phyloP scores from a whole-genome alignment of 2,888 invertebrate genomes.

The Incurvaria masculella region DNA sequence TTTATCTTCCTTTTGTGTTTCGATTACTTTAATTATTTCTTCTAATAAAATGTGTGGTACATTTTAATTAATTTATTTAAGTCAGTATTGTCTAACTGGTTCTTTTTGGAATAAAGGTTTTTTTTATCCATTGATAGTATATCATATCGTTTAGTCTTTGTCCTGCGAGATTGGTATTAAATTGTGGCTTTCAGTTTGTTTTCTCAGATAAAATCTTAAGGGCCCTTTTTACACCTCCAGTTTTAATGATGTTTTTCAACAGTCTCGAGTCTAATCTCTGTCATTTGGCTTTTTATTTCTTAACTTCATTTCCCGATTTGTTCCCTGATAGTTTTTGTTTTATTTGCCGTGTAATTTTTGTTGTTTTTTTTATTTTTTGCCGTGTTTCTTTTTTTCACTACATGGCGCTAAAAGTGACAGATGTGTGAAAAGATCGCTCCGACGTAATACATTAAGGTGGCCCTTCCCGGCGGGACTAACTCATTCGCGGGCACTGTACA shows the following conservation, averaged over 20 bases:
- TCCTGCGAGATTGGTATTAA: slow-evolving; percentile 3
- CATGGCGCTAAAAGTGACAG: no score
- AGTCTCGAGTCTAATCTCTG: slow-evolving; percentile 7
- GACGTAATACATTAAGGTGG: no score
- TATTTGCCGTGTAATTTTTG: no score
- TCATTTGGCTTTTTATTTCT: slow-evolving; percentile 7
- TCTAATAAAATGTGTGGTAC: not conserved
- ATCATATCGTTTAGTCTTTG: slow-evolving; percentile 8
- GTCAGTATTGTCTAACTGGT: not conserved
- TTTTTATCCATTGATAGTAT: slow-evolving; percentile 6
- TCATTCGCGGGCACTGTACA: no score
- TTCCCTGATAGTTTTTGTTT: slow-evolving; percentile 3
- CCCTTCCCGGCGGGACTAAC: no score
- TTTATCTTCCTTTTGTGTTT: slow-evolving; percentile 9
- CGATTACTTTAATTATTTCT: slow-evolving; percentile 5
- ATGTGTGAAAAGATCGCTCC: no score
- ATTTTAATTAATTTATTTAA: not conserved
- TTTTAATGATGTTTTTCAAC: slow-evolving; percentile 7
- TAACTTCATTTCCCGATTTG: slow-evolving; percentile 10
- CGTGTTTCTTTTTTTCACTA: no score
- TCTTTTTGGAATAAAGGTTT: not conserved
- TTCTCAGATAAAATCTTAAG: slow-evolving; percentile 4
- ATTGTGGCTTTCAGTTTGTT: slow-evolving; percentile 7
- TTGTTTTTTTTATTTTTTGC: no score
- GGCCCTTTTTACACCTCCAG: slow-evolving; percentile 10